These are phyloP conservation scores for Mythimna lalbum DNA, from an alignment of 2,888 invertebrate genomes.

Conservation along the genomic window DNA sequence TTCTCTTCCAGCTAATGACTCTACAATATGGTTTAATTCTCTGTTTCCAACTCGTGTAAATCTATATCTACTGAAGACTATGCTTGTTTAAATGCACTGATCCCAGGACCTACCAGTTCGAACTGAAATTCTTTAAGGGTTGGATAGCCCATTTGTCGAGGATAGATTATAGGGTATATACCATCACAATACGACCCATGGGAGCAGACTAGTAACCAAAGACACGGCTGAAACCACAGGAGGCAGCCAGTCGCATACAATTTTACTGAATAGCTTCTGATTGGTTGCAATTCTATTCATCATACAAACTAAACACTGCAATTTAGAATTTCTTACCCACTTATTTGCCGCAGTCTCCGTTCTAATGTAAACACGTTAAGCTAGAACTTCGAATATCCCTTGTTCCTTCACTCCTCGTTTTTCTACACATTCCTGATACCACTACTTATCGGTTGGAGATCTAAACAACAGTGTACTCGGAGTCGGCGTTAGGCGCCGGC, in stretches of 20 bases:
- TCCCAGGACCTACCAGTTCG: too few relatives aligned
- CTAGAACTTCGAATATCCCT: conserved; percentile 11
- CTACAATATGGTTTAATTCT: too few relatives aligned
- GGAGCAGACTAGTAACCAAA: too few relatives aligned
- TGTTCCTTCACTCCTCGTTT: conserved; percentile 7
- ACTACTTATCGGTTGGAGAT: conserved; percentile 53
- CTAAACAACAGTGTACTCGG: conserved; percentile 51
- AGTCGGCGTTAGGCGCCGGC: conserved; percentile 63
- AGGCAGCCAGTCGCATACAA: not conserved
- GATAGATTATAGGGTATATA: too few relatives aligned
- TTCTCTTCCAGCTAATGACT: too few relatives aligned
- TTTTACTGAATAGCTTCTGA: conserved; percentile 16
- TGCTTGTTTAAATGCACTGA: too few relatives aligned
- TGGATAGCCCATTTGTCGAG: too few relatives aligned
- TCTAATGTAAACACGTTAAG: conserved; percentile 1
- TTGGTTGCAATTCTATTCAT: not conserved
- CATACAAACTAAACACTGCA: not conserved
- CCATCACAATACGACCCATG: too few relatives aligned
- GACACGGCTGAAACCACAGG: too few relatives aligned
- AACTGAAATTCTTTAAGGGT: too few relatives aligned
- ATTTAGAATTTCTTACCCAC: not conserved
- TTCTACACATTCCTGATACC: conserved; percentile 29
- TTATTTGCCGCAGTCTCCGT: not conserved
- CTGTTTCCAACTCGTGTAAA: not conserved
- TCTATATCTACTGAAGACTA: too few relatives aligned